These are phyloP conservation scores for Cotesia vestalis DNA, from an alignment of 1,140 invertebrate genomes.

Conservation along the genomic window DNA sequence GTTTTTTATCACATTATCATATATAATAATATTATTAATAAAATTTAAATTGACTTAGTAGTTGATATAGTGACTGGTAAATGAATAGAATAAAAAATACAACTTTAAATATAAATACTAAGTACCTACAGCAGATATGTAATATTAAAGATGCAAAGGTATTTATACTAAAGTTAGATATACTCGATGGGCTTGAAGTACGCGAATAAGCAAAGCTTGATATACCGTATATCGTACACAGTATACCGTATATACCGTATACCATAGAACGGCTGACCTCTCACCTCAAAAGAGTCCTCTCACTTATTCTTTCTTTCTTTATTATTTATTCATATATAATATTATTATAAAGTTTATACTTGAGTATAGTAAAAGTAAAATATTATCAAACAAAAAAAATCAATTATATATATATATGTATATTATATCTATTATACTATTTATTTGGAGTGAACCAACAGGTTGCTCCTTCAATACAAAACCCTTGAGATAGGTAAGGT, in stretches of 20 bases:
- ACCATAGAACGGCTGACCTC: slow-evolving; percentile 53
- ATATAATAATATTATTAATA: too few species aligned
- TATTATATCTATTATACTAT: not conserved
- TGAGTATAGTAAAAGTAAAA: not conserved
- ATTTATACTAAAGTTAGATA: slow-evolving; percentile 33
- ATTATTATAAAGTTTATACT: slow-evolving; percentile 18
- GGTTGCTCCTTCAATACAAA: slow-evolving; percentile 19
- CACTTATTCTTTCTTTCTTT: slow-evolving; percentile 21
- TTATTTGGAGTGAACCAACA: slow-evolving; percentile 24
- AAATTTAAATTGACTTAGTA: too few species aligned
- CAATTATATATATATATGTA: too few species aligned
- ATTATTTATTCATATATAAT: slow-evolving; percentile 11
- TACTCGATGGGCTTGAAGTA: slow-evolving; percentile 51
- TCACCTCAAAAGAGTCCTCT: slow-evolving; percentile 54
- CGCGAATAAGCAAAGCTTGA: slow-evolving; percentile 54
- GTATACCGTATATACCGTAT: too few species aligned
- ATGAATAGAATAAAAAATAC: not conserved
- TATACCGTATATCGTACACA: too few species aligned
- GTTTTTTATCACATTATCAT: not conserved
- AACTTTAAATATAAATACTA: not conserved
- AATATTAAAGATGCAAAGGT: slow-evolving; percentile 1
- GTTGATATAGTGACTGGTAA: too few species aligned
- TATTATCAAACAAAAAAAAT: too few species aligned
- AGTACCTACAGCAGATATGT: not conserved
- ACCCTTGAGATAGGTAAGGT: not conserved